Percentiles rank a stretch among this genome's conserved stretches.
phyloP scores from a whole-genome alignment of 2,113 vertebrate species.

The Odocoileus hemionus region DNA sequence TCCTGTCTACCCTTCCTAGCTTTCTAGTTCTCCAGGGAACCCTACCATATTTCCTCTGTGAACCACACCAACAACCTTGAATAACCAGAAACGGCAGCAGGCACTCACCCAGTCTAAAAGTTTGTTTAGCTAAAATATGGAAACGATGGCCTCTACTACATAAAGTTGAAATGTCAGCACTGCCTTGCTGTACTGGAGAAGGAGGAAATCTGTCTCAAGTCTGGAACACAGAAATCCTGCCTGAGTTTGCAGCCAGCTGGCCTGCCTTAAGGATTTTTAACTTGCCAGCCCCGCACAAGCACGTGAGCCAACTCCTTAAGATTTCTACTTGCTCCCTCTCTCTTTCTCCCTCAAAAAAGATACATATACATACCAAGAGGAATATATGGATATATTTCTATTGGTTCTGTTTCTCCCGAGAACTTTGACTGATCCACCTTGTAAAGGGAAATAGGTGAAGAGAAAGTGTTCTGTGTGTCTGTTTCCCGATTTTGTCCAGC shows the following conservation, averaged over 20 bases:
- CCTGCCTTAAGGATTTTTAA: not conserved
- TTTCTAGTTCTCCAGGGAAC: not conserved
- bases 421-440: not conserved
- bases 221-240: not conserved
- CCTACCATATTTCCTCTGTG: not conserved
- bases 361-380: not conserved
- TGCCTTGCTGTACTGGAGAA: not conserved
- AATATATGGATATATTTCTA: not conserved
- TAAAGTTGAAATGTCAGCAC: not conserved
- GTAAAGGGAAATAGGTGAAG: not conserved
- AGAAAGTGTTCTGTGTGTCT: not conserved
- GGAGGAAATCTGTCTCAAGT: not conserved
- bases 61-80: not conserved
- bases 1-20: not conserved
- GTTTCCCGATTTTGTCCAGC: not conserved
- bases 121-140: not conserved
- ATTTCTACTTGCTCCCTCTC: not conserved
- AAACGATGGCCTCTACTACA: not conserved
- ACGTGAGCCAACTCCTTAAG: not conserved
- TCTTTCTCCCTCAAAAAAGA: not conserved
- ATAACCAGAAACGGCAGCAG: not conserved
- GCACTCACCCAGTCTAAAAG: not conserved
- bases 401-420: not conserved
- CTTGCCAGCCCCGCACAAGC: not conserved
- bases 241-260: not conserved